Evolutionary conservation across 2,888 invertebrate species (phyloP).

Genomic region (Ennomos erosarius): DNA sequence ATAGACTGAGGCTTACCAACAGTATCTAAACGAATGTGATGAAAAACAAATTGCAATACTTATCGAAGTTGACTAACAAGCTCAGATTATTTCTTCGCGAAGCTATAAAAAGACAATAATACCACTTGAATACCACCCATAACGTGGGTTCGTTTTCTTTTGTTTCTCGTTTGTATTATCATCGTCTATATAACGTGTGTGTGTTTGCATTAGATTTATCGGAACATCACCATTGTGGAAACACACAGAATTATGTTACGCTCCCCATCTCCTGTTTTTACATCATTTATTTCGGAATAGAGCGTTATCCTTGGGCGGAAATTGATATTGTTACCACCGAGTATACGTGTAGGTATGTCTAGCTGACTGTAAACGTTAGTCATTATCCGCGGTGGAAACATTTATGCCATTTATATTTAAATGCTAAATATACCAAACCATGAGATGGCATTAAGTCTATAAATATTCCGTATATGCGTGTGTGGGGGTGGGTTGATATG

Average conservation of each 20-base stretch:
- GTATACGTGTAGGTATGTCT: conserved; percentile 29
- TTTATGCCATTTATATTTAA: no score
- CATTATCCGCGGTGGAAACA: conserved; percentile 5
- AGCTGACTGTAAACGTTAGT: conserved; percentile 5
- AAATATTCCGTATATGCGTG: no score
- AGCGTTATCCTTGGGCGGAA: conserved; percentile 51
- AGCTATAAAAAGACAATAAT: conserved; percentile 46
- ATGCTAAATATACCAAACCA: no score
- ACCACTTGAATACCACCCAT: conserved; percentile 36
- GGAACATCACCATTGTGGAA: conserved; percentile 51
- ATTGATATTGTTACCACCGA: conserved; percentile 46
- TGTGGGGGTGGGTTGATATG: no score
- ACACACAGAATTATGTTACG: conserved; percentile 66
- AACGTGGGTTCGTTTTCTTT: conserved; percentile 48
- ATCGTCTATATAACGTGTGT: conserved; percentile 32
- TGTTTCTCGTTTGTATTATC: conserved; percentile 53
- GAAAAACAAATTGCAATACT: conserved; percentile 15
- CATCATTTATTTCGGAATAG: conserved; percentile 60
- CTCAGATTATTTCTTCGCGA: conserved; percentile 28
- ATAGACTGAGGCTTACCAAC: no score
- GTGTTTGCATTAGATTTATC: conserved; percentile 72
- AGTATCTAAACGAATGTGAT: no score
- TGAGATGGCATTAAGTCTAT: no score
- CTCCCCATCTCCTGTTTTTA: conserved; percentile 61
- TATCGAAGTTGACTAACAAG: conserved; percentile 29